Conservation (phyloP, 2,797 vertebrate species). For the Trematomus bernacchii region DNA sequence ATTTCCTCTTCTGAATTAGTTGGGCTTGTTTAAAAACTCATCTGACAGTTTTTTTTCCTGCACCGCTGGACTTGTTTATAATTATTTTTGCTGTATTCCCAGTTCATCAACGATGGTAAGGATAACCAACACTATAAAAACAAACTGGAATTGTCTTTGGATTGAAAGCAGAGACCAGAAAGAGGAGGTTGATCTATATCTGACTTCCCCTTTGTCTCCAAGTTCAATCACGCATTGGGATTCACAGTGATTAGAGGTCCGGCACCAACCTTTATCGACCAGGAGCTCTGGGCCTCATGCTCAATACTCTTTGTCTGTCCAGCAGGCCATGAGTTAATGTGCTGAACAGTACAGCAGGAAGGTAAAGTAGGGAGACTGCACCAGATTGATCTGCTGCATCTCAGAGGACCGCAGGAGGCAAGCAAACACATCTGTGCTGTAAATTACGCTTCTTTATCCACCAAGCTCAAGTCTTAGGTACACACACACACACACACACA, state of each 20-base stretch:
- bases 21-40: conserved; percentile 5
- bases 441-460: conserved; percentile 50
- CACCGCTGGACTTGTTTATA: neutral
- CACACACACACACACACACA: neutral
- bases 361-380: conserved; percentile 28
- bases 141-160: conserved; percentile 8
- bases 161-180: neutral
- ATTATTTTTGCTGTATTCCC: neutral
- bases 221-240: conserved; percentile 63
- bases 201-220: conserved; percentile 59
- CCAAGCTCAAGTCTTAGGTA: neutral
- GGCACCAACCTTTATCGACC: conserved; percentile 70
- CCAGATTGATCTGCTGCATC: conserved; percentile 71
- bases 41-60: neutral
- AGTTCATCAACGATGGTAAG: neutral
- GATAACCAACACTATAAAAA: conserved; percentile 4
- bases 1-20: neutral
- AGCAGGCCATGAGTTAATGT: conserved; percentile 67
- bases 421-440: conserved; percentile 42
- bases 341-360: conserved; percentile 54
- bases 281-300: conserved; percentile 52
- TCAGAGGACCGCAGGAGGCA: conserved; percentile 56
- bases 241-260: conserved; percentile 68
- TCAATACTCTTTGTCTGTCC: conserved; percentile 72
- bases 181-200: conserved; percentile 51